Percentiles rank a stretch among this genome's conserved stretches.
Conservation (phyloP, 2,113 vertebrate species). For the Microcebus jonahi region DNA sequence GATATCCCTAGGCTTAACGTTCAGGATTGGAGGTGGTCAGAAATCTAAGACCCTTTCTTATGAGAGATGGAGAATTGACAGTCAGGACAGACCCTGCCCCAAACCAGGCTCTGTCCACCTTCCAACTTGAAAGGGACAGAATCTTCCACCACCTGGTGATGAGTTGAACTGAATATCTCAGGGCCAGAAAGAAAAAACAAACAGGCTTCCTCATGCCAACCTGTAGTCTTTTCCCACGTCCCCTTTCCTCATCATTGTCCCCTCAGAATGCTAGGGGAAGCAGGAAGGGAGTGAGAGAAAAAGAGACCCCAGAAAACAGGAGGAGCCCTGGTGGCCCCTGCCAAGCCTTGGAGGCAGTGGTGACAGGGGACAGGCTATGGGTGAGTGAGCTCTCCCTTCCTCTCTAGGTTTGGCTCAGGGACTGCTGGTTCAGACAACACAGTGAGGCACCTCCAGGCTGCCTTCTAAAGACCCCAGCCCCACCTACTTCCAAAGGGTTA, state of each 20-base stretch:
- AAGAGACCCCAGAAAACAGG: neutral
- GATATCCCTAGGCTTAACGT: neutral
- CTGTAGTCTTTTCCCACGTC: neutral
- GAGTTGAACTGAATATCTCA: neutral
- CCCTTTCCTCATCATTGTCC: neutral
- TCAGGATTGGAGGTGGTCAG: neutral
- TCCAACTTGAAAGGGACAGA: neutral
- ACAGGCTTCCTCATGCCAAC: neutral
- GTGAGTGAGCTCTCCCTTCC: neutral
- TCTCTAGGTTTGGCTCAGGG: neutral
- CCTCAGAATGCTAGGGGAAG: neutral
- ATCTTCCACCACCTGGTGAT: neutral
- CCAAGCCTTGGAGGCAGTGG: neutral
- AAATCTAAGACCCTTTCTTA: neutral
- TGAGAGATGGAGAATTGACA: neutral
- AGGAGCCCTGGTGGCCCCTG: fast-evolving
- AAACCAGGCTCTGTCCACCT: neutral
- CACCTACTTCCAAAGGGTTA: neutral
- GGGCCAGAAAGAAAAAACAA: neutral
- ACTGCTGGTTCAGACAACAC: neutral
- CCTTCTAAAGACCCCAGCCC: constrained; percentile 28
- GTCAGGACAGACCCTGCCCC: neutral
- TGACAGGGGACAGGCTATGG: neutral
- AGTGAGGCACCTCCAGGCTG: neutral
- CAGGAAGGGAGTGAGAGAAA: neutral